A percentile compares a stretch with the other conserved stretches of the same genome.
These are phyloP conservation scores for Dascillus cervinus DNA, from an alignment of 2,888 invertebrate species.

Conservation along the genomic window DNA sequence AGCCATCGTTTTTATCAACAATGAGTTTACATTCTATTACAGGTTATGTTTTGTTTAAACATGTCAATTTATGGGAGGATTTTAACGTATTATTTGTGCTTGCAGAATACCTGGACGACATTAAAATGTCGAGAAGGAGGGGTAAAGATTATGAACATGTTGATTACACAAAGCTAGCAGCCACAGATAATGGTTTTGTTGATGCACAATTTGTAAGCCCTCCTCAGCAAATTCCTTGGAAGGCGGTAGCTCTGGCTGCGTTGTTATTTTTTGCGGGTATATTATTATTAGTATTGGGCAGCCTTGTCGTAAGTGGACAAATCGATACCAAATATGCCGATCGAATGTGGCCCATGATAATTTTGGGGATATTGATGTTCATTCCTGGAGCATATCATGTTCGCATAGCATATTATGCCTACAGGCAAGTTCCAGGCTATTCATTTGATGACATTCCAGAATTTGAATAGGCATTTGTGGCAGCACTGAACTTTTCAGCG, in stretches of 20 bases:
- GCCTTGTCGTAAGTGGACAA: slow-evolving; percentile 71
- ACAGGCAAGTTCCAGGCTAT: slow-evolving; percentile 73
- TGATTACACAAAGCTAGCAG: slow-evolving; percentile 50
- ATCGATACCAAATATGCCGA: slow-evolving; percentile 79
- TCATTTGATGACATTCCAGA: slow-evolving; percentile 86
- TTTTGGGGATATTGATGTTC: slow-evolving; percentile 82
- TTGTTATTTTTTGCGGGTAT: slow-evolving; percentile 73
- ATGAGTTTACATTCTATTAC: slow-evolving; percentile 34
- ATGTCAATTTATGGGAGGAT: too few species aligned
- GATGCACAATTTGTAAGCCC: slow-evolving; percentile 63
- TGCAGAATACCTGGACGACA: slow-evolving; percentile 43
- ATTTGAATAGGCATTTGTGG: slow-evolving; percentile 65
- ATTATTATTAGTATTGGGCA: slow-evolving; percentile 47
- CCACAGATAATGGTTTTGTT: slow-evolving; percentile 56
- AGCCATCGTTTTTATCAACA: slow-evolving; percentile 23
- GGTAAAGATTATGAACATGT: slow-evolving; percentile 52
- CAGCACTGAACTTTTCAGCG: too few species aligned
- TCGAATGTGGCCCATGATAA: slow-evolving; percentile 81
- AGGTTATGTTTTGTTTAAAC: slow-evolving; percentile 22
- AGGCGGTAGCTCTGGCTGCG: slow-evolving; percentile 69
- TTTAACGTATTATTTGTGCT: slow-evolving; percentile 14
- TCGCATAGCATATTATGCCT: slow-evolving; percentile 80
- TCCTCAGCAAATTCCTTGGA: slow-evolving; percentile 72
- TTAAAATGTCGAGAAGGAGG: slow-evolving; percentile 55
- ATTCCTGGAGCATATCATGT: slow-evolving; percentile 89